These are phyloP conservation scores for Gari tellinella DNA, from an alignment of 2,888 invertebrate species.

Conservation along the genomic window DNA sequence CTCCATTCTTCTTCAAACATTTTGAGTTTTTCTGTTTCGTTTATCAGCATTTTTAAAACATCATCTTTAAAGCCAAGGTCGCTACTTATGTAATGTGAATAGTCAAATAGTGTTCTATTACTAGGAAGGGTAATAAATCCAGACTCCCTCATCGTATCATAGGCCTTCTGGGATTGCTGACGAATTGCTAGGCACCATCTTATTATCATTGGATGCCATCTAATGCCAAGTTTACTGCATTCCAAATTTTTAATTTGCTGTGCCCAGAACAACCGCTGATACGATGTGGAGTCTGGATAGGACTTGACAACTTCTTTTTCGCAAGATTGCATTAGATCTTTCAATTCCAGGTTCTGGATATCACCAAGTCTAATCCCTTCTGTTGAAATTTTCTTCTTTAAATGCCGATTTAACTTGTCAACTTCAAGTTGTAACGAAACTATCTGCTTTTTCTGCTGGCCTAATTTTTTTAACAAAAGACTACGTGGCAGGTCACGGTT, in stretches of 20 bases:
- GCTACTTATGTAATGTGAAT: conserved; percentile 41
- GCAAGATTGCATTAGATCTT: conserved; percentile 12
- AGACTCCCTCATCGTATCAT: conserved; percentile 25
- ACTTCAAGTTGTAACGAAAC: neutral
- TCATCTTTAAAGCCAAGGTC: conserved; percentile 27
- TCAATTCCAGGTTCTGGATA: neutral
- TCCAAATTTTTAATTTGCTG: conserved; percentile 2
- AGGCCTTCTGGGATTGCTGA: conserved; percentile 24
- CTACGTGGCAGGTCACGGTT: neutral
- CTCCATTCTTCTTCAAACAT: conserved; percentile 19
- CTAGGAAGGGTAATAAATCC: conserved; percentile 46
- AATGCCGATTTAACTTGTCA: neutral
- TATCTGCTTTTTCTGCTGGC: neutral
- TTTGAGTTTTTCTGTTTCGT: conserved; percentile 27
- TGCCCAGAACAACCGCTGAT: conserved; percentile 13
- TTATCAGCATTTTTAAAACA: conserved; percentile 27
- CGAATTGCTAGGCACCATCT: conserved; percentile 30
- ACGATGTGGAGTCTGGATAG: conserved; percentile 1
- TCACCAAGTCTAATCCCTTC: neutral
- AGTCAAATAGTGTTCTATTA: conserved; percentile 48
- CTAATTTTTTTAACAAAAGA: neutral
- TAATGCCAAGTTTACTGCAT: conserved; percentile 17
- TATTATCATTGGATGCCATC: conserved; percentile 47
- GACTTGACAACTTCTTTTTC: conserved; percentile 7
- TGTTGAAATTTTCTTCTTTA: neutral